Conservation (phyloP, 2,797 vertebrate genomes). For the Lutjanus campechanus region DNA sequence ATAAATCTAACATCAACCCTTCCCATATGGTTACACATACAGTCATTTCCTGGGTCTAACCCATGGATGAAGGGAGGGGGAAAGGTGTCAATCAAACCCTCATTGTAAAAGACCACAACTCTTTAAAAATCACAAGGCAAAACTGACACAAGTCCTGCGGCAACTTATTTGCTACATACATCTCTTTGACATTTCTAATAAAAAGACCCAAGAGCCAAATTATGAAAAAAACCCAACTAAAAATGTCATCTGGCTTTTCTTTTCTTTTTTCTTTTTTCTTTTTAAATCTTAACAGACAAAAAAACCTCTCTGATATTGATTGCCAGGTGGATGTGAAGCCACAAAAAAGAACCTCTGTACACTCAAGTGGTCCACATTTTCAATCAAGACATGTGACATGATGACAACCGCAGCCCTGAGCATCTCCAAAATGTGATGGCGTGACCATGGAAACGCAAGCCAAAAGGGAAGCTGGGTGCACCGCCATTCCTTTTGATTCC, state of each 20-base stretch:
- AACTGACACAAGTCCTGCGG: constrained; percentile 69
- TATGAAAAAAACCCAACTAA: constrained; percentile 37
- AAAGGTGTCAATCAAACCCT: constrained; percentile 75
- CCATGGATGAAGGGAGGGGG: constrained; percentile 52
- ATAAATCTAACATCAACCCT: constrained; percentile 77
- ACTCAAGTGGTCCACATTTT: constrained; percentile 76
- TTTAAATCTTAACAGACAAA: constrained; percentile 62
- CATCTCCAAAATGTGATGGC: constrained; percentile 70
- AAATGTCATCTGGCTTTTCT: constrained; percentile 49
- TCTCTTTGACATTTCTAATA: constrained; percentile 59
- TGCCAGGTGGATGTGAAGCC: constrained; percentile 66
- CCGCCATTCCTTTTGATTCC: constrained; percentile 66
- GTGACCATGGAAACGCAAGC: constrained; percentile 72
- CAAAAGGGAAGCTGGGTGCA: constrained; percentile 55
- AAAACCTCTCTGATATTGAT: constrained; percentile 51
- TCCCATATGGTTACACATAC: constrained; percentile 70
- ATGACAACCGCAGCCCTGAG: constrained; percentile 69
- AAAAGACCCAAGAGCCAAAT: constrained; percentile 64
- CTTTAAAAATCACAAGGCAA: constrained; percentile 77
- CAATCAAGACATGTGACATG: constrained; percentile 66
- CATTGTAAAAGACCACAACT: constrained; percentile 75
- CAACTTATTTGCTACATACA: constrained; percentile 70
- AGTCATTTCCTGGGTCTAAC: constrained; percentile 70
- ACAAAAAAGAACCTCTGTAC: constrained; percentile 66
- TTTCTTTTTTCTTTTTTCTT: constrained; percentile 38